A percentile compares a stretch with the other conserved stretches of the same genome.
Conservation (phyloP, 2,888 invertebrate species). For the Eilema depressum region DNA sequence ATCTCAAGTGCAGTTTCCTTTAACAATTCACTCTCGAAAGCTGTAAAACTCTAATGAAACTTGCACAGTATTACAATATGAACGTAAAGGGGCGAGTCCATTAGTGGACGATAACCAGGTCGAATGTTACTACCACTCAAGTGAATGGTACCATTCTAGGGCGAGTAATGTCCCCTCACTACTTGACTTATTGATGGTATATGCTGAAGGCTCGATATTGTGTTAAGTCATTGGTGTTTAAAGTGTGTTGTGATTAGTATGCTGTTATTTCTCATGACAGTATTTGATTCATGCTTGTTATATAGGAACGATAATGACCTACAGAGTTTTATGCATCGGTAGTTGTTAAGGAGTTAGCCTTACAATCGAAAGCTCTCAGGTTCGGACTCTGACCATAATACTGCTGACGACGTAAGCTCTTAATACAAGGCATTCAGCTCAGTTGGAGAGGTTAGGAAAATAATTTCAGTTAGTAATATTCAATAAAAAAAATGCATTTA, state of each 20-base stretch:
- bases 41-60: slow-evolving; percentile 28
- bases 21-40: slow-evolving; percentile 17
- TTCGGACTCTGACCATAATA: too few species aligned
- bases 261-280: not conserved
- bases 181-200: slow-evolving; percentile 31
- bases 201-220: not conserved
- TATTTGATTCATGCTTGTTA: not conserved
- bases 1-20: slow-evolving; percentile 18
- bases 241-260: not conserved
- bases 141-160: slow-evolving; percentile 32
- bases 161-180: slow-evolving; percentile 33
- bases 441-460: too few species aligned
- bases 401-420: too few species aligned
- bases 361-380: too few species aligned
- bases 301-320: not conserved
- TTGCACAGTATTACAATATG: slow-evolving; percentile 43
- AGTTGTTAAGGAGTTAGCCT: too few species aligned
- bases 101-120: slow-evolving; percentile 35
- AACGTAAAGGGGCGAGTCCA: slow-evolving; percentile 39
- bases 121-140: slow-evolving; percentile 44
- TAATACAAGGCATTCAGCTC: too few species aligned
- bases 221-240: not conserved
- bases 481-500: too few species aligned
- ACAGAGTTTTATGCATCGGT: not conserved
- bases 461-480: too few species aligned